phyloP scores from a whole-genome alignment of 2,888 invertebrate species.

The Luperina nickerlii region DNA sequence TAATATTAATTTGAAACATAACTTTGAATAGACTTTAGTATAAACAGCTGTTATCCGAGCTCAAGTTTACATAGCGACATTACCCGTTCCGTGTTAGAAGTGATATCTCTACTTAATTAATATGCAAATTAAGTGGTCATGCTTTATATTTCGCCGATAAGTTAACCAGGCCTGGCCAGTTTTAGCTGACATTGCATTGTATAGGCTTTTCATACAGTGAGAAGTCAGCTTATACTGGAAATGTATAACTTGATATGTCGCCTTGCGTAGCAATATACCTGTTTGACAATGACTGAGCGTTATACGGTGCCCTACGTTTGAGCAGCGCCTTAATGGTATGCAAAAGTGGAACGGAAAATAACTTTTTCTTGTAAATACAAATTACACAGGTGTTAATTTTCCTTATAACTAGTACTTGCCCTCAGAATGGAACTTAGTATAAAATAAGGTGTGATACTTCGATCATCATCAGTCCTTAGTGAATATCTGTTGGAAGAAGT shows the following conservation, averaged over 20 bases:
- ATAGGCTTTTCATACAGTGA: too few relatives aligned
- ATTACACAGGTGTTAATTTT: slow-evolving; percentile 10
- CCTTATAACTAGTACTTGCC: slow-evolving; percentile 53
- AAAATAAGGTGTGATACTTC: slow-evolving; percentile 21
- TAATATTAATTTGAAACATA: too few relatives aligned
- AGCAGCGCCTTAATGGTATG: background rate
- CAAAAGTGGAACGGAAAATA: slow-evolving; percentile 2
- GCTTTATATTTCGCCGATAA: background rate
- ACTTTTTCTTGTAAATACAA: slow-evolving; percentile 11
- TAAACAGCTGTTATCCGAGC: background rate
- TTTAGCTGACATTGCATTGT: too few relatives aligned
- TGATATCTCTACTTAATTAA: background rate
- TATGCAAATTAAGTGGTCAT: background rate
- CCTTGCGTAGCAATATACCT: background rate
- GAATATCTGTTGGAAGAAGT: slow-evolving; percentile 13
- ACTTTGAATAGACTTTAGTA: too few relatives aligned
- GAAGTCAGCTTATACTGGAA: too few relatives aligned
- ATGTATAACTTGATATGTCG: background rate
- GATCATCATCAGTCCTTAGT: slow-evolving; percentile 3
- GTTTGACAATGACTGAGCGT: background rate
- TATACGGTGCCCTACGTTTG: background rate
- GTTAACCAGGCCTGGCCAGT: too few relatives aligned
- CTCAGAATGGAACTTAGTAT: slow-evolving; percentile 18
- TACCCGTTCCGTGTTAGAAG: background rate
- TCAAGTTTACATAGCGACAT: background rate